Evolutionary conservation across 2,888 invertebrate species (phyloP).

Genomic region (Lycia hirtaria): DNA sequence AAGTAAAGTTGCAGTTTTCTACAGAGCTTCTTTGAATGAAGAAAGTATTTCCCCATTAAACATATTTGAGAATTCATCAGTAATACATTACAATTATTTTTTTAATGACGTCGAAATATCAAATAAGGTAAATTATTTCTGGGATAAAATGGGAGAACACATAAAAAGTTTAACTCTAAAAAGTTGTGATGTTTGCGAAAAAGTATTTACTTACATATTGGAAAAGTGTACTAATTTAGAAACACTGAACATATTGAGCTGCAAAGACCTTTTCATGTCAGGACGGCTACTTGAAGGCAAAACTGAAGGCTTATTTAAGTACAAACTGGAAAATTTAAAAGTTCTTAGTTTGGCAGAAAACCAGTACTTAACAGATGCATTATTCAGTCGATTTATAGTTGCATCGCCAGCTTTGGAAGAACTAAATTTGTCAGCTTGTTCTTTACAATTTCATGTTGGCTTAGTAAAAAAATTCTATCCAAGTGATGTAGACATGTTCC

Average conservation of each 20-base stretch:
- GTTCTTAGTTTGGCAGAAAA: slow-evolving; percentile 87
- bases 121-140: slow-evolving; percentile 79
- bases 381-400: slow-evolving; percentile 87
- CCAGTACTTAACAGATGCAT: slow-evolving; percentile 90
- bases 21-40: slow-evolving; percentile 72
- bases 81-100: slow-evolving; percentile 77
- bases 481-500: slow-evolving; percentile 62
- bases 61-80: slow-evolving; percentile 71
- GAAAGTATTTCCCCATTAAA: slow-evolving; percentile 67
- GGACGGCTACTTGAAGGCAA: slow-evolving; percentile 88
- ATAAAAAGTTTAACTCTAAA: slow-evolving; percentile 84
- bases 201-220: slow-evolving; percentile 86
- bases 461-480: slow-evolving; percentile 89
- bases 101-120: slow-evolving; percentile 85
- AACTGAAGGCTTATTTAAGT: slow-evolving; percentile 78
- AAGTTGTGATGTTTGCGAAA: slow-evolving; percentile 87
- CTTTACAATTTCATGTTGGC: slow-evolving; percentile 89
- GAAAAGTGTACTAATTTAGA: slow-evolving; percentile 84
- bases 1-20: slow-evolving; percentile 79
- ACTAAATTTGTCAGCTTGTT: slow-evolving; percentile 88
- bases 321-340: slow-evolving; percentile 81
- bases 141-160: slow-evolving; percentile 85
- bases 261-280: slow-evolving; percentile 90
- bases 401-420: slow-evolving; percentile 86
- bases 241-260: slow-evolving; percentile 86